Conservation (phyloP, 2,888 invertebrate species). For the Drosophila hamatofila region DNA sequence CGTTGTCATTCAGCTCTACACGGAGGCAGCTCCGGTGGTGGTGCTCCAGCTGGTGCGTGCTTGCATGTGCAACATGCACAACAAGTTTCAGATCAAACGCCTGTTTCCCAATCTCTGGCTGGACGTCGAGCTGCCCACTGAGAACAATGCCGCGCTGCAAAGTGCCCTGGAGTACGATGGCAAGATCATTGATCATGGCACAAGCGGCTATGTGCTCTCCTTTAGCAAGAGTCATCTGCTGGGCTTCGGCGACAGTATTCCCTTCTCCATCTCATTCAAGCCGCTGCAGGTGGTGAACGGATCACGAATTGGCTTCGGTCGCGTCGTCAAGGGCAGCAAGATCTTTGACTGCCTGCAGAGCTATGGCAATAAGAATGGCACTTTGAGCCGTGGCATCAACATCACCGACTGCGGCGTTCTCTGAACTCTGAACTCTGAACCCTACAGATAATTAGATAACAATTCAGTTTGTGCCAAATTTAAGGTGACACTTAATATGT, state of each 20-base stretch:
- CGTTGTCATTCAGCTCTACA: constrained; percentile 71
- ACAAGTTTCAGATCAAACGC: constrained; percentile 65
- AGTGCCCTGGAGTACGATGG: constrained; percentile 63
- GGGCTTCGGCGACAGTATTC: constrained; percentile 58
- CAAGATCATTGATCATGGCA: constrained; percentile 64
- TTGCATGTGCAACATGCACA: constrained; percentile 57
- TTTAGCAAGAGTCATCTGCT: constrained; percentile 58
- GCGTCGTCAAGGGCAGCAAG: constrained; percentile 70
- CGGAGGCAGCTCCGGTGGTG: constrained; percentile 75
- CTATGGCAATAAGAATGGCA: constrained; percentile 81
- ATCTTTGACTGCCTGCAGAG: constrained; percentile 70
- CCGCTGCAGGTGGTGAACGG: constrained; percentile 75
- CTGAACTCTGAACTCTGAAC: too few species aligned
- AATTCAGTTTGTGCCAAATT: too few species aligned
- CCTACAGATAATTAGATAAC: too few species aligned
- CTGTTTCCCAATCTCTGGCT: constrained; percentile 76
- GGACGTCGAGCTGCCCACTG: constrained; percentile 57
- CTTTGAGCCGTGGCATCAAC: constrained; percentile 64
- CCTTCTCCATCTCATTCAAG: constrained; percentile 78
- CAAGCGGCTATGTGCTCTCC: constrained; percentile 54
- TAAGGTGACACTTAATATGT: not conserved
- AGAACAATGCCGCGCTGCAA: constrained; percentile 26
- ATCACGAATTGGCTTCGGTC: constrained; percentile 74
- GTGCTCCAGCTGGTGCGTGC: constrained; percentile 68
- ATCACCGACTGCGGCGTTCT: constrained; percentile 73